Base-by-base conservation (phyloP, 2,113 vertebrate genomes). In the Tragulus kanchil region DNA sequence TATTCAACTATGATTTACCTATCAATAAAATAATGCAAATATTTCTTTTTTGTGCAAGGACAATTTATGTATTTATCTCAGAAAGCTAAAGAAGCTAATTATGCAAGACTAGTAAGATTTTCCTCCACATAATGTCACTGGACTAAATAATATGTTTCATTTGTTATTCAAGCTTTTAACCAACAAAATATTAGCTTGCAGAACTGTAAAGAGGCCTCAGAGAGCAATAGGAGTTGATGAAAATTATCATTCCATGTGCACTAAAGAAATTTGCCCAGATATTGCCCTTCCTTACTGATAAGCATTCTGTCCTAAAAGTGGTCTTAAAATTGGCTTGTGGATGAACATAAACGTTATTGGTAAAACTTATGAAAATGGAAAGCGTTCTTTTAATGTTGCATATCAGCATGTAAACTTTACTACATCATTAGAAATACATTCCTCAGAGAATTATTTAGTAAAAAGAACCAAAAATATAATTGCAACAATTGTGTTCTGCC, bases 321-420 rank as follows among this genome's bases (percentile, higher is more conserved):
- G 12, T 54, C 31, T 94, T 86, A 54, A 82, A 71, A 81, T 13
- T 89, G 16, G 11, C 65, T 45, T 90, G 5, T 13, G 14, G n/a
- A 50, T 73, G 31, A 78, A 85, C 36, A 87, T 48, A 42, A 78
- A 71, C 10, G 83, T 69, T 77, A 84, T n/a, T 67, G 16, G 28
- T 61, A 75, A 88, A 85, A 86, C 4, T 64, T 81, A 17, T 83
- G 36, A 77, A 92, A 65, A 17, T 83, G 14, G 36, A 88, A 88
- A 96, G 61, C 73, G 4, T 65, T 71, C 1, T 86, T 93, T 91
- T 94, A 85, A 85, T 91, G 93, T 56, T 93, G 3, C n/a, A 45
- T 75, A 75, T 56, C n/a, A 79, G 8, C 42, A 93, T 67, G 16
- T 11, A 77, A 82, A 67, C 91, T 82, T 85, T 62, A 58, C 23